Percentiles rank a stretch among this genome's conserved stretches.
phyloP scores from a whole-genome alignment of 2,797 vertebrate species.

The Bradypodion pumilum region DNA sequence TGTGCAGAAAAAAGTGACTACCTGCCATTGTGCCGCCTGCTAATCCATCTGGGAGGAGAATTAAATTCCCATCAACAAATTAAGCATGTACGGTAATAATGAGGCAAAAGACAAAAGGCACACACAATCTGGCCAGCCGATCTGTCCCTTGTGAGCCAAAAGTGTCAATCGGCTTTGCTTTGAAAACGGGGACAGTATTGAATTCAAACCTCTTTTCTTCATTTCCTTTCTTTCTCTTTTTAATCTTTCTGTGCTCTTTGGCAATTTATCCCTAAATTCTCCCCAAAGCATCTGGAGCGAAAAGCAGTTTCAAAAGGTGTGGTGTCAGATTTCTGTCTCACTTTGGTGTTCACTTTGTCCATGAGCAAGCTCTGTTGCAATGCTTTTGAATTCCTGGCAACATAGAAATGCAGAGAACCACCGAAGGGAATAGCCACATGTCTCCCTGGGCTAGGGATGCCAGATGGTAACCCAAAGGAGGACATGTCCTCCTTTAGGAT shows the following conservation, averaged over 20 bases:
- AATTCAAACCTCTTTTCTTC: neutral
- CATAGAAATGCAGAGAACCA: too few relatives aligned
- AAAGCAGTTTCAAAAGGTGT: neutral
- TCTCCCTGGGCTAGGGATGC: too few relatives aligned
- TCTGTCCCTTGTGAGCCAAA: neutral
- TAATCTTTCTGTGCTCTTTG: neutral
- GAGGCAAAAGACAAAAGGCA: neutral
- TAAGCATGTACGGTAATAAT: neutral
- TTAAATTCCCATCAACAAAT: neutral
- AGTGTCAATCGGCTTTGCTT: neutral
- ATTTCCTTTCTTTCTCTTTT: neutral
- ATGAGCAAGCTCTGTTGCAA: too few relatives aligned
- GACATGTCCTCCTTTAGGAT: too few relatives aligned
- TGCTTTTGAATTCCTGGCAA: too few relatives aligned
- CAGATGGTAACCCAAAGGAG: too few relatives aligned
- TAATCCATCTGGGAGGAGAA: conserved; percentile 26
- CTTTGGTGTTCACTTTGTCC: neutral
- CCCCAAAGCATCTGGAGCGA: neutral
- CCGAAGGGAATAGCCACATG: too few relatives aligned
- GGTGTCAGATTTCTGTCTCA: neutral
- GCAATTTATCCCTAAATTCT: neutral
- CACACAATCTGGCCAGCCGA: neutral
- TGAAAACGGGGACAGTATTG: neutral
- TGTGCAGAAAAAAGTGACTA: conserved; percentile 8
- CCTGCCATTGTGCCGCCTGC: neutral